These are phyloP conservation scores for Drosophila suboccidentalis DNA, from an alignment of 2,888 invertebrate genomes.

Conservation along the genomic window DNA sequence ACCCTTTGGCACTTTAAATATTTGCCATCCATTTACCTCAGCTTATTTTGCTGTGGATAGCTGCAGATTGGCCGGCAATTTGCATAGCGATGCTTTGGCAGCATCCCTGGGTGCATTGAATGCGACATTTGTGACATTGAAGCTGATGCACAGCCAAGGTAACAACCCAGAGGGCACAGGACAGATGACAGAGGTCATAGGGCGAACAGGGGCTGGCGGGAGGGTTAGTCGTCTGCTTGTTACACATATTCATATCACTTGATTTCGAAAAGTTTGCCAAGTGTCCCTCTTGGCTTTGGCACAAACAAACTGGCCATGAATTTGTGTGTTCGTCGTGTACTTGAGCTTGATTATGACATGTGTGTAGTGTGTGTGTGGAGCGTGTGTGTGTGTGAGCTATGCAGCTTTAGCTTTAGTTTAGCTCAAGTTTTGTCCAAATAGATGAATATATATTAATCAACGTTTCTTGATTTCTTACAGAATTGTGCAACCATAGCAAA, in stretches of 20 bases:
- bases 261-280: conserved; percentile 44
- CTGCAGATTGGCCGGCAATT: conserved; percentile 27
- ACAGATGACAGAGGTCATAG: background rate
- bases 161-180: conserved; percentile 9
- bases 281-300: conserved; percentile 56
- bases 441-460: conserved; percentile 37
- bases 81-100: conserved; percentile 3
- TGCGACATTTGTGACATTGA: conserved; percentile 47
- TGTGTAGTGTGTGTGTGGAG: too few species aligned
- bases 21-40: conserved; percentile 37
- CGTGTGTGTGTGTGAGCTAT: conserved; percentile 9
- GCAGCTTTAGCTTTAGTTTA: conserved; percentile 27
- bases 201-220: background rate
- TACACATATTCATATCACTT: conserved; percentile 43
- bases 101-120: conserved; percentile 24
- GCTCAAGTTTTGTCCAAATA: background rate
- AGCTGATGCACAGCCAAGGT: conserved; percentile 50
- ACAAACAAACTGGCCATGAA: conserved; percentile 56
- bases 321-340: conserved; percentile 22
- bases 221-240: background rate
- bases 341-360: conserved; percentile 20
- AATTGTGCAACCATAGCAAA: conserved; percentile 42
- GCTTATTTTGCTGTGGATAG: conserved; percentile 24
- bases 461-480: conserved; percentile 45
- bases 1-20: conserved; percentile 54